Evolutionary conservation across 2,797 vertebrate species (phyloP).

Genomic region (Myioborus melanocephalus): DNA sequence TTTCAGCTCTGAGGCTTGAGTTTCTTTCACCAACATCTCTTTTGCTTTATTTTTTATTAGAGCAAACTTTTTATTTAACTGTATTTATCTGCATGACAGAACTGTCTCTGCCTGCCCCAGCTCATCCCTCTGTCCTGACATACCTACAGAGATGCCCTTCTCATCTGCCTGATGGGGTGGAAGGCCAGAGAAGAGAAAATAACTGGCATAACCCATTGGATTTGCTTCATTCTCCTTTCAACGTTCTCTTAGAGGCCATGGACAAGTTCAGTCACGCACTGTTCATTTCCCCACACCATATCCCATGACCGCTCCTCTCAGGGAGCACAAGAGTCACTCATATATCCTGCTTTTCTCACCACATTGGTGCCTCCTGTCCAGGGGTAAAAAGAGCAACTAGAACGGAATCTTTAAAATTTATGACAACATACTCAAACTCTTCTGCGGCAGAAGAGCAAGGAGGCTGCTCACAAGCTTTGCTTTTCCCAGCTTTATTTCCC

Average conservation of each 20-base stretch:
- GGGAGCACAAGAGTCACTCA: background rate
- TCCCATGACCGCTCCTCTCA: background rate
- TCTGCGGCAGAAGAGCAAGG: background rate
- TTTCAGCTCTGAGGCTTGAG: background rate
- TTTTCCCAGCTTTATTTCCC: background rate
- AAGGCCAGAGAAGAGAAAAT: background rate
- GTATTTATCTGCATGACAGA: background rate
- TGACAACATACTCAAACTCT: accelerated
- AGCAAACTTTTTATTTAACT: background rate
- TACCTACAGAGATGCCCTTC: background rate
- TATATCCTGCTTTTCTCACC: accelerated
- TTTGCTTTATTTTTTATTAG: background rate
- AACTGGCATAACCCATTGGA: background rate
- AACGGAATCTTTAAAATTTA: background rate
- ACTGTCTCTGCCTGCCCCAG: background rate
- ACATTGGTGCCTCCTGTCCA: background rate
- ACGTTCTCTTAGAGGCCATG: background rate
- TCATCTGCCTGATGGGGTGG: background rate
- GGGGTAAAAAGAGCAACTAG: background rate
- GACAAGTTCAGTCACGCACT: background rate
- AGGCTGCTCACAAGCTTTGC: background rate
- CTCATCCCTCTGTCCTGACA: background rate
- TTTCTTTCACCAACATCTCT: background rate
- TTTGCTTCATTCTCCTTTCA: background rate
- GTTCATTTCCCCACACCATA: background rate